A percentile compares a stretch with the other conserved stretches of the same genome.
Conservation (phyloP, 2,797 vertebrate genomes). For the Gadopsis bispinosus region DNA sequence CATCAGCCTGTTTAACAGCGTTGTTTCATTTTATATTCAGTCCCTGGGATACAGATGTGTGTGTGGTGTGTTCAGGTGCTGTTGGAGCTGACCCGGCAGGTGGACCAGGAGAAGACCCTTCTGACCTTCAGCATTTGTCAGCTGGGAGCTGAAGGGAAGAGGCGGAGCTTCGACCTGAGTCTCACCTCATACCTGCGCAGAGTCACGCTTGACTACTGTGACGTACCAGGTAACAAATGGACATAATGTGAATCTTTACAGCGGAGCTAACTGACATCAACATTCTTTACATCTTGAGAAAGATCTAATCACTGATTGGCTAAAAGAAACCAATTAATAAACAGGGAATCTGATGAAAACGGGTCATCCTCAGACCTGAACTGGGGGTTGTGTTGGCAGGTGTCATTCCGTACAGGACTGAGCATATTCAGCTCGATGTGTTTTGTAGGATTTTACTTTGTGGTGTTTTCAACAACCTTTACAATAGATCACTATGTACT, state of each 20-base stretch:
- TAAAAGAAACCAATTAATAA: not conserved
- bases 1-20: not conserved
- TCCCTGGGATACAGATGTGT: not conserved
- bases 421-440: too few relatives aligned
- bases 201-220: slow-evolving; percentile 91
- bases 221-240: slow-evolving; percentile 83
- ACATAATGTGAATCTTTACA: not conserved
- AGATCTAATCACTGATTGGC: not conserved
- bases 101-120: slow-evolving; percentile 86
- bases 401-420: too few relatives aligned
- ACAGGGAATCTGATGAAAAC: too few relatives aligned
- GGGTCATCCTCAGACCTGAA: too few relatives aligned
- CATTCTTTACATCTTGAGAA: too few relatives aligned
- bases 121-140: slow-evolving; percentile 89
- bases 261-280: not conserved
- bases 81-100: slow-evolving; percentile 91
- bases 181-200: slow-evolving; percentile 89
- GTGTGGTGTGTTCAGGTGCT: slow-evolving; percentile 85
- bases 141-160: slow-evolving; percentile 90
- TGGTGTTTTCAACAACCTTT: too few relatives aligned
- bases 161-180: slow-evolving; percentile 88
- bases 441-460: too few relatives aligned
- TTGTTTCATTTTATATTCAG: not conserved
- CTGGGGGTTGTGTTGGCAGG: too few relatives aligned
- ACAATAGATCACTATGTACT: too few relatives aligned